Conservation (phyloP, 2,113 vertebrate species). For the Cyanistes caeruleus region DNA sequence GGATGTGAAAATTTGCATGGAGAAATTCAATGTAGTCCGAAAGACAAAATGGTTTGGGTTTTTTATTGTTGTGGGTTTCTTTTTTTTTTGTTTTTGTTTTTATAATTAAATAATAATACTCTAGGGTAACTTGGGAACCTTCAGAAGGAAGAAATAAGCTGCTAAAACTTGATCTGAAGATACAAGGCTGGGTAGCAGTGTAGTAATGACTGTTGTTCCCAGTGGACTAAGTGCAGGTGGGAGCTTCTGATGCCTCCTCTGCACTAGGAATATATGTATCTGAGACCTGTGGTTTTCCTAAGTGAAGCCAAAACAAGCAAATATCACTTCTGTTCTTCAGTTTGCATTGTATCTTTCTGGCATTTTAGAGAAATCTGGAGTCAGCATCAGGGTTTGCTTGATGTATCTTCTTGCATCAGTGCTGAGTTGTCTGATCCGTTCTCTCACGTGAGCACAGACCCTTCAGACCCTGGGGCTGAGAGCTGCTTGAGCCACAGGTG, state of each 20-base stretch:
- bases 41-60: not conserved
- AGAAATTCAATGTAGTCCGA: not conserved
- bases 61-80: not conserved
- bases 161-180: not conserved
- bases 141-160: not conserved
- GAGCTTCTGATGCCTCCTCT: not conserved
- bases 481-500: not conserved
- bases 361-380: not conserved
- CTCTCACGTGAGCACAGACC: not conserved
- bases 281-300: not conserved
- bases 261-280: rapidly evolving
- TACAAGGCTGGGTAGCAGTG: not conserved
- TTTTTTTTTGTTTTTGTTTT: not conserved
- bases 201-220: not conserved
- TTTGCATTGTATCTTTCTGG: not conserved
- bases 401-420: not conserved
- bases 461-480: rapidly evolving
- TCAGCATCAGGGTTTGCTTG: not conserved
- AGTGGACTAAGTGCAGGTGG: rapidly evolving
- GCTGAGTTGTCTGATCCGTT: not conserved
- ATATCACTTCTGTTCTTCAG: not conserved
- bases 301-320: not conserved
- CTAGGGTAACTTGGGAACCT: not conserved
- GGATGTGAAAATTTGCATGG: not conserved
- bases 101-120: not conserved